These are phyloP conservation scores for Hemiprocne comata DNA, from an alignment of 2,113 vertebrate species.

Conservation along the genomic window DNA sequence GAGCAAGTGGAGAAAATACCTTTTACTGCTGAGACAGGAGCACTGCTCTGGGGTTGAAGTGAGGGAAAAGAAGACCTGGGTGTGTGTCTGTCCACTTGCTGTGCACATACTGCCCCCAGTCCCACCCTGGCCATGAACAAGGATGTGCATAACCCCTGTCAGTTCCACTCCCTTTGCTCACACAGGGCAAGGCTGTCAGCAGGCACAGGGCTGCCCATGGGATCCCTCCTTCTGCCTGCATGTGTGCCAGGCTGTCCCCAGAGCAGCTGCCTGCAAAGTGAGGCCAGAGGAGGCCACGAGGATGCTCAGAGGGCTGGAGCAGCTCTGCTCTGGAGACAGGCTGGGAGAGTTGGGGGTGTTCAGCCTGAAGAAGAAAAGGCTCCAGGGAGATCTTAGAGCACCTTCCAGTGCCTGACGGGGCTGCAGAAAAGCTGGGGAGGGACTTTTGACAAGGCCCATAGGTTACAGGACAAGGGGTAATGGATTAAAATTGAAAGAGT, in stretches of 20 bases:
- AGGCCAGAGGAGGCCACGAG: too few species aligned
- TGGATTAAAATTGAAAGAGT: too few species aligned
- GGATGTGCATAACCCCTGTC: not conserved
- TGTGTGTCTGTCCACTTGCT: rapidly evolving
- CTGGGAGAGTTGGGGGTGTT: too few species aligned
- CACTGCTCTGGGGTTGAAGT: not conserved
- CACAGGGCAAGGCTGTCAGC: not conserved
- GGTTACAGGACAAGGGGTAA: too few species aligned
- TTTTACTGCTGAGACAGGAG: not conserved
- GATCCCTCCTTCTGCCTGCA: not conserved
- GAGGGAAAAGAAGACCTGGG: not conserved
- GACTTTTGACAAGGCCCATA: too few species aligned
- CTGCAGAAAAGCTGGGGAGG: too few species aligned
- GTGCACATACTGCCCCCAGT: not conserved
- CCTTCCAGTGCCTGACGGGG: too few species aligned
- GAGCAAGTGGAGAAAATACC: not conserved
- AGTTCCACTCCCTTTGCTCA: not conserved
- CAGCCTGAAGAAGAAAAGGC: too few species aligned
- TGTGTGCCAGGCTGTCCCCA: not conserved
- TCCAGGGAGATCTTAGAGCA: too few species aligned
- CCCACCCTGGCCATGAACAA: not conserved
- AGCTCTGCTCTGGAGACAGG: too few species aligned
- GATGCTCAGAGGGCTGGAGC: too few species aligned
- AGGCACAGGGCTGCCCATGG: not conserved
- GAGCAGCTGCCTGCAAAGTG: not conserved